Percentiles rank a stretch among this genome's conserved stretches.
Conservation (phyloP, 2,888 invertebrate species). For the Onthophagus sagittarius region DNA sequence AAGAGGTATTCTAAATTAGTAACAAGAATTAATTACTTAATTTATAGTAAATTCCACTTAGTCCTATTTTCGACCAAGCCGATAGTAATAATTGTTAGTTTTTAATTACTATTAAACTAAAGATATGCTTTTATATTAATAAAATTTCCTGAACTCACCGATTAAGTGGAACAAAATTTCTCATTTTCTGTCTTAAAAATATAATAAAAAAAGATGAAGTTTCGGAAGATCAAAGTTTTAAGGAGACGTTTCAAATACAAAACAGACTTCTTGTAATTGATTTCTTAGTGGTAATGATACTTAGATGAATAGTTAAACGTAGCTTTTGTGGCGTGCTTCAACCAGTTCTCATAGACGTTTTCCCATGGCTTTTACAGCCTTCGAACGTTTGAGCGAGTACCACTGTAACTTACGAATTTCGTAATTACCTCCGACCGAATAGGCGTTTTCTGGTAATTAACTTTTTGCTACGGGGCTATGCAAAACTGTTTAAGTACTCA, state of each 20-base stretch:
- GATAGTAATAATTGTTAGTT: no score
- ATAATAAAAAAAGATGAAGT: neutral
- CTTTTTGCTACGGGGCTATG: neutral
- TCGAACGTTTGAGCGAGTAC: conserved; percentile 4
- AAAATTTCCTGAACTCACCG: no score
- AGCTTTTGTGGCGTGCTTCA: neutral
- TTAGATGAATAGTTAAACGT: neutral
- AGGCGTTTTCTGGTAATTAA: conserved; percentile 17
- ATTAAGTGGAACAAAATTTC: neutral
- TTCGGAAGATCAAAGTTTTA: no score
- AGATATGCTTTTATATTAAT: no score
- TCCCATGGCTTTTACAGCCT: conserved; percentile 10
- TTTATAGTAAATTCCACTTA: no score
- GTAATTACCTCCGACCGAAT: conserved; percentile 17
- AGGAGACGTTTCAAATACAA: neutral
- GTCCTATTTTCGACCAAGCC: no score
- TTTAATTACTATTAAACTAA: no score
- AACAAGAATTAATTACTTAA: no score
- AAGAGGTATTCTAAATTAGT: no score
- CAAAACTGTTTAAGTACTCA: neutral
- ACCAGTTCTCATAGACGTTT: neutral
- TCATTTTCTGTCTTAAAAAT: neutral
- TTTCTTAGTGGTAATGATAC: no score
- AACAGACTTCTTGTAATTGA: neutral
- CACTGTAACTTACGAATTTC: conserved; percentile 18